phyloP scores from a whole-genome alignment of 1,140 invertebrate genomes.

The Bilobella aurantiaca region DNA sequence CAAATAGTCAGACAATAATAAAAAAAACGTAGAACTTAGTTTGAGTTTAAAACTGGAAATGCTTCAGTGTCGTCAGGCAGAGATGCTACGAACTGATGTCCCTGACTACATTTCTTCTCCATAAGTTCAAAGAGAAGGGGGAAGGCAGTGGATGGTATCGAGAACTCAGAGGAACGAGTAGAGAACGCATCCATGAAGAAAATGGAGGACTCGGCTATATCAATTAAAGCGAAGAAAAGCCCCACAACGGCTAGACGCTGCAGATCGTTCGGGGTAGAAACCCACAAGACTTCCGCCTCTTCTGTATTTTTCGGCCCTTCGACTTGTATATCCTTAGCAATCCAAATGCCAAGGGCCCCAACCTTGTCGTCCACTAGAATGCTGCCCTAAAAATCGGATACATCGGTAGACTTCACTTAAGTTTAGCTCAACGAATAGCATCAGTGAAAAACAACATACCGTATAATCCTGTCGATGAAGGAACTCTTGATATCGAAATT shows the following conservation, averaged over 20 bases:
- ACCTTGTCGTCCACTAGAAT: too few relatives aligned
- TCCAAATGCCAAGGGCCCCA: too few relatives aligned
- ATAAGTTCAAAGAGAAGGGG: constrained; percentile 1
- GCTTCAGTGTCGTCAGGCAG: not conserved
- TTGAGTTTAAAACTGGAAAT: too few relatives aligned
- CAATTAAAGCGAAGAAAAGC: not conserved
- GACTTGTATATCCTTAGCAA: too few relatives aligned
- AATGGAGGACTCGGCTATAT: not conserved
- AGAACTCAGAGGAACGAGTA: not conserved
- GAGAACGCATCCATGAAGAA: not conserved
- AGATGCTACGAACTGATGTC: not conserved
- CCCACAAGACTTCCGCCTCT: not conserved
- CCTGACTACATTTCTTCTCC: not conserved
- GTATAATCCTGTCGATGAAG: not conserved
- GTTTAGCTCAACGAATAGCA: not conserved
- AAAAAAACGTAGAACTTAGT: too few relatives aligned
- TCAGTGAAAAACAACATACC: not conserved
- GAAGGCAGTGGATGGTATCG: not conserved
- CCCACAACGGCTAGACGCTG: not conserved
- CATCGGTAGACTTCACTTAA: not conserved
- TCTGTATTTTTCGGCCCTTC: not conserved
- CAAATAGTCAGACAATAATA: too few relatives aligned
- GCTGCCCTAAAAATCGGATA: not conserved
- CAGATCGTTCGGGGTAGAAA: not conserved
- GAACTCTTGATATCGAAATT: not conserved